Conservation (phyloP, 2,113 vertebrate genomes). For the Podarcis cretensis region DNA sequence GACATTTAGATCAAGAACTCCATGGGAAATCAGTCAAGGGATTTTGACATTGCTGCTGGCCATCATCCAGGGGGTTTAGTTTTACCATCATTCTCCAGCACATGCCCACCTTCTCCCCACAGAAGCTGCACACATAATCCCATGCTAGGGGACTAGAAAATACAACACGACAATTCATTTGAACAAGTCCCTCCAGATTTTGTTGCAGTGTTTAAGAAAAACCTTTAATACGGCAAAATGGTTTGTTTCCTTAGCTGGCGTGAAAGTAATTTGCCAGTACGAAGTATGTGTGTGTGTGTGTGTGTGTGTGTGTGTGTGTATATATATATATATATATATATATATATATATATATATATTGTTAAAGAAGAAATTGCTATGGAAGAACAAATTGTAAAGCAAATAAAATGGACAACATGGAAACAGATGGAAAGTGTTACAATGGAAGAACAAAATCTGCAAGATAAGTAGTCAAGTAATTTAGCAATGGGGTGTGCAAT, state of each 20-base stretch:
- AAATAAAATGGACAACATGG: constrained; percentile 29
- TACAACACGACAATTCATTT: constrained; percentile 62
- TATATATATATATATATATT: too few species aligned
- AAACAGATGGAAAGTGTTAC: neutral
- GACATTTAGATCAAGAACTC: constrained; percentile 83
- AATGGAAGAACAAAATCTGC: neutral
- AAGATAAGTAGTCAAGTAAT: neutral
- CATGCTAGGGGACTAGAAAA: constrained; percentile 50
- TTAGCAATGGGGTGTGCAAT: too few species aligned
- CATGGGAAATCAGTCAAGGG: constrained; percentile 81
- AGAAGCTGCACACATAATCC: constrained; percentile 58
- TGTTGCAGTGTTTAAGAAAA: constrained; percentile 60
- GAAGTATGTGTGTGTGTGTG: neutral
- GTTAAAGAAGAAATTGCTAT: constrained; percentile 25
- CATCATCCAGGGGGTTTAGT: constrained; percentile 74
- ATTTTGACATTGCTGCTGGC: constrained; percentile 76
- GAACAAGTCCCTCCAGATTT: constrained; percentile 68
- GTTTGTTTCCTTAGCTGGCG: constrained; percentile 64
- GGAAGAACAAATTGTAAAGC: constrained; percentile 21
- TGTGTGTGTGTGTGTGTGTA: too few species aligned
- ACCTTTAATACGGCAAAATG: constrained; percentile 61
- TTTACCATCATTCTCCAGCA: constrained; percentile 68
- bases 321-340: too few species aligned
- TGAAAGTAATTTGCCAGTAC: constrained; percentile 54
- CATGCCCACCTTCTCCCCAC: constrained; percentile 58